Evolutionary conservation across 2,797 vertebrate genomes (phyloP).

Genomic region (Sebastes vulpes): DNA sequence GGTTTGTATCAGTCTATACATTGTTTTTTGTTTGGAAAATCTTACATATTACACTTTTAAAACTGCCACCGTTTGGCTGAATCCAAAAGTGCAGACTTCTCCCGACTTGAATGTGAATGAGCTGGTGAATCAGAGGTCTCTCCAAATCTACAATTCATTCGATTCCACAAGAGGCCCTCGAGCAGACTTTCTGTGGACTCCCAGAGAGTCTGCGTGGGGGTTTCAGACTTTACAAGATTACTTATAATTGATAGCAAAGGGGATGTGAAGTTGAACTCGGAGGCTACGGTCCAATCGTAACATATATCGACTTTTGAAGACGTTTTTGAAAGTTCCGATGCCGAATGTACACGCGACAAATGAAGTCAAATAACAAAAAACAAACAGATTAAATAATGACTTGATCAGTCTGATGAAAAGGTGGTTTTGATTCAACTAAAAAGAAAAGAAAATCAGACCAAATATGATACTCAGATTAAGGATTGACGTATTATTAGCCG

Average conservation of each 20-base stretch:
- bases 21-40: too few species aligned
- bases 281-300: accelerated
- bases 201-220: too few species aligned
- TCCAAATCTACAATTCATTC: neutral
- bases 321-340: neutral
- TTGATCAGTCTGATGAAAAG: neutral
- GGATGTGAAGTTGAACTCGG: neutral
- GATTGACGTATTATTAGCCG: accelerated
- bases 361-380: neutral
- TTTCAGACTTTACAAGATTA: neutral
- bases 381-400: neutral
- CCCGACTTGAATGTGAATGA: too few species aligned
- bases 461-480: accelerated
- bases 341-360: accelerated
- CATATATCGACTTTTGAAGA: neutral
- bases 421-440: too few species aligned
- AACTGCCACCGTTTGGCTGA: neutral
- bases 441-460: too few species aligned
- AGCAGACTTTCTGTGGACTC: neutral
- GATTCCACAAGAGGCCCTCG: neutral
- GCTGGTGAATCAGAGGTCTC: neutral
- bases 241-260: neutral
- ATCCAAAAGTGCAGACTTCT: neutral
- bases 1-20: too few species aligned
- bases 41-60: too few species aligned